Evolutionary conservation across 2,113 vertebrate species (phyloP).

Genomic region (Thymallus thymallus): DNA sequence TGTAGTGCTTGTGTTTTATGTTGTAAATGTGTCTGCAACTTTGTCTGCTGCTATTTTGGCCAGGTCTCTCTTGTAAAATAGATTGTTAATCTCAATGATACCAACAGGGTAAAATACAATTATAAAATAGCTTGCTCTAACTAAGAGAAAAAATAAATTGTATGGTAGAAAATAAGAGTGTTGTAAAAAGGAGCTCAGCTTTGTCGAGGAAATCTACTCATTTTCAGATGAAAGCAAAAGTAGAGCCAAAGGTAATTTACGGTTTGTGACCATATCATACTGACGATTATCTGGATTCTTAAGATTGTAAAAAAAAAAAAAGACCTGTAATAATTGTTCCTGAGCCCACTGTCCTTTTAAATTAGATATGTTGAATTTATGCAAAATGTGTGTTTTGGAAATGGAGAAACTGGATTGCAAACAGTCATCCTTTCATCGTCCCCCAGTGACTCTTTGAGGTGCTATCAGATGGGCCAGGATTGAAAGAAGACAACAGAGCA

Average conservation of each 20-base stretch:
- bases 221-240: conserved; percentile 9
- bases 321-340: background rate
- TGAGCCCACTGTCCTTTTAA: conserved; percentile 8
- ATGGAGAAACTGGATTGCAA: background rate
- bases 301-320: conserved; percentile 5
- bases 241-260: conserved; percentile 15
- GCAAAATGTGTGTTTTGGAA: conserved; percentile 23
- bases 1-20: too few species aligned
- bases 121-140: background rate
- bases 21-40: too few species aligned
- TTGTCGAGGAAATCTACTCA: background rate
- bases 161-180: background rate
- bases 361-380: conserved; percentile 29
- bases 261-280: conserved; percentile 13
- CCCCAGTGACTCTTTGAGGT: background rate
- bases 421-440: conserved; percentile 23
- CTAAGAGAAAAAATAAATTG: background rate
- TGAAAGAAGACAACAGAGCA: background rate
- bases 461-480: conserved; percentile 14
- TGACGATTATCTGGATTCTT: conserved; percentile 26
- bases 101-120: too few species aligned
- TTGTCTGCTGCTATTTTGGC: too few species aligned
- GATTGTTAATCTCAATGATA: too few species aligned
- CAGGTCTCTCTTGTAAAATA: too few species aligned
- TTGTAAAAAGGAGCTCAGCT: background rate